Conservation (phyloP, 2,888 invertebrate genomes). For the Drosophila atripex region DNA sequence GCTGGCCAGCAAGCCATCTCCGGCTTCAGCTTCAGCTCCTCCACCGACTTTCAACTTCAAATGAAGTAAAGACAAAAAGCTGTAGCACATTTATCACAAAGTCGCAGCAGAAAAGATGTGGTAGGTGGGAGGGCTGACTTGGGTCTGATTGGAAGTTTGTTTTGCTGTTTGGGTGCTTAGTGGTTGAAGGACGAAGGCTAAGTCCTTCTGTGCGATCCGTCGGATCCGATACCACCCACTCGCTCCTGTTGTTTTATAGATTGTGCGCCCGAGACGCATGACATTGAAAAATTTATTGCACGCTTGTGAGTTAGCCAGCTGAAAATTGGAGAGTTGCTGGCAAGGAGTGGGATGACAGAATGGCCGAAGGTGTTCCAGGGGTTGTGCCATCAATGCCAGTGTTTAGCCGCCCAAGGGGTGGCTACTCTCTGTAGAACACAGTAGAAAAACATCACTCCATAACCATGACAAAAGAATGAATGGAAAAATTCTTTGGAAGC, state of each 20-base stretch:
- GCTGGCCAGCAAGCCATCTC: constrained; percentile 25
- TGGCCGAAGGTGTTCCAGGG: constrained; percentile 59
- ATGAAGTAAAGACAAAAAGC: constrained; percentile 79
- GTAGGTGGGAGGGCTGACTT: constrained; percentile 49
- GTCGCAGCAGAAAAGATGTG: constrained; percentile 52
- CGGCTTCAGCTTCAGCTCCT: constrained; percentile 54
- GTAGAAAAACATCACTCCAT: not conserved
- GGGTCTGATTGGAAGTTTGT: constrained; percentile 78
- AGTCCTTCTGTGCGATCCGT: constrained; percentile 43
- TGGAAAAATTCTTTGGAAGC: not conserved
- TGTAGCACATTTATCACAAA: constrained; percentile 78
- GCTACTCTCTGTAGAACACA: constrained; percentile 1
- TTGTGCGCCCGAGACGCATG: constrained; percentile 75
- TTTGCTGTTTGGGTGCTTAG: constrained; percentile 77
- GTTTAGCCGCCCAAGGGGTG: constrained; percentile 28
- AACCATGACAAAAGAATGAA: not conserved
- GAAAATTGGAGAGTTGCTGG: constrained; percentile 25
- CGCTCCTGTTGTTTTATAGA: constrained; percentile 59
- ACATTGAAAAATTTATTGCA: constrained; percentile 83
- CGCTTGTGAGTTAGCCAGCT: constrained; percentile 69
- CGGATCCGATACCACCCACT: constrained; percentile 17
- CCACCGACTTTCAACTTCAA: constrained; percentile 55
- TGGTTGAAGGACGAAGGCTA: constrained; percentile 52
- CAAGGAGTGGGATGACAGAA: constrained; percentile 44
- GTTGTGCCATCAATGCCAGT: constrained; percentile 77